A percentile compares a stretch with the other conserved stretches of the same genome.
These are phyloP conservation scores for Anoplius nigerrimus DNA, from an alignment of 2,888 invertebrate species.

Conservation along the genomic window DNA sequence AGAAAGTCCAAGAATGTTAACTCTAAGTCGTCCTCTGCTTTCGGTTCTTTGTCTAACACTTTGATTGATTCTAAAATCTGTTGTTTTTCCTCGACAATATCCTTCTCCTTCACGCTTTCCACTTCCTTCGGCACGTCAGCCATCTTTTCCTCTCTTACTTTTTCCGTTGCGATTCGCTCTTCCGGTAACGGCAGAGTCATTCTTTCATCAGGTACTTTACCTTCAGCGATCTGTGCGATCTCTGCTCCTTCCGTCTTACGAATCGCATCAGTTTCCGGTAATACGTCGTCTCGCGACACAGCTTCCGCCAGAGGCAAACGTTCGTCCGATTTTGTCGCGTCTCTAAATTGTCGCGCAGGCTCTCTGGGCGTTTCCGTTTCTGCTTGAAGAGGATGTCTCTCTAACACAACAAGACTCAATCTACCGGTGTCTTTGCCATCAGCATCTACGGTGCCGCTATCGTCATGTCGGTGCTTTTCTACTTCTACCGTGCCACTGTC, in stretches of 20 bases:
- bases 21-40: neutral
- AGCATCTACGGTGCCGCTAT: conserved; percentile 69
- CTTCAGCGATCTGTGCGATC: too few relatives aligned
- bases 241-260: too few relatives aligned
- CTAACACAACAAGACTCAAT: conserved; percentile 46
- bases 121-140: neutral
- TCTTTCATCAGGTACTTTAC: too few relatives aligned
- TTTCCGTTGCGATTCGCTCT: neutral
- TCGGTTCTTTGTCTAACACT: neutral
- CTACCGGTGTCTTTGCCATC: conserved; percentile 40
- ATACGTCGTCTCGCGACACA: neutral
- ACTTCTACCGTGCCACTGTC: conserved; percentile 72
- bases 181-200: too few relatives aligned
- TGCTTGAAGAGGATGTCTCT: conserved; percentile 49
- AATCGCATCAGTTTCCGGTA: too few relatives aligned
- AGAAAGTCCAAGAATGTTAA: too few relatives aligned
- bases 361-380: conserved; percentile 51
- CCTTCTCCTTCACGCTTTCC: neutral
- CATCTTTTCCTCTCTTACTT: neutral
- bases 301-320: neutral
- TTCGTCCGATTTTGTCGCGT: too few relatives aligned
- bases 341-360: too few relatives aligned
- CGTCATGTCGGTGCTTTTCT: conserved; percentile 69
- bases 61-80: neutral
- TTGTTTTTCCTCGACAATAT: neutral